These are phyloP conservation scores for Philaethria dido DNA, from an alignment of 2,888 invertebrate genomes.

Conservation along the genomic window DNA sequence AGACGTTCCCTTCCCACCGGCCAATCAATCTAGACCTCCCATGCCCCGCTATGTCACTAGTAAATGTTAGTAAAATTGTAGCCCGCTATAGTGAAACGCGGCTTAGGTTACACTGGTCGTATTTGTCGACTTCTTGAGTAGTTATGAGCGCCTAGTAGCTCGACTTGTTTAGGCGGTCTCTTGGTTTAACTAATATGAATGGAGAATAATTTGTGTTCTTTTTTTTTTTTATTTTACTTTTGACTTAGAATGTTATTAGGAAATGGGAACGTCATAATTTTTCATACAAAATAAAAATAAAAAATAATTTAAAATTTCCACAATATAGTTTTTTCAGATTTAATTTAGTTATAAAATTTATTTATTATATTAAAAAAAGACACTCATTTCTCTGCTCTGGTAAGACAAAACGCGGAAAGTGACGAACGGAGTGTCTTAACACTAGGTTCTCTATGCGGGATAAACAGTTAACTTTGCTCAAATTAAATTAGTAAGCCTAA, in stretches of 20 bases:
- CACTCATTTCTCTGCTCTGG: too few relatives aligned
- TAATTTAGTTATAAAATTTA: too few relatives aligned
- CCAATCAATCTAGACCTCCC: slow-evolving; percentile 71
- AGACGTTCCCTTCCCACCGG: slow-evolving; percentile 75
- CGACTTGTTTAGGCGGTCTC: slow-evolving; percentile 56
- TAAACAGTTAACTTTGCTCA: too few relatives aligned
- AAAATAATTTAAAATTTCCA: too few relatives aligned
- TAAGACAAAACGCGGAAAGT: too few relatives aligned
- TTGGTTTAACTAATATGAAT: slow-evolving; percentile 34
- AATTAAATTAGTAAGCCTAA: too few relatives aligned
- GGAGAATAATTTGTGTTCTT: background rate
- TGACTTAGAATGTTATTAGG: background rate
- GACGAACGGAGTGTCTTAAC: too few relatives aligned
- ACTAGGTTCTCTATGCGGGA: too few relatives aligned
- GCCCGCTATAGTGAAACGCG: slow-evolving; percentile 51
- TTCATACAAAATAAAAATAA: background rate
- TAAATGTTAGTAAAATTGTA: slow-evolving; percentile 54
- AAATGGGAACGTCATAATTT: background rate
- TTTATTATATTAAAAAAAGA: too few relatives aligned
- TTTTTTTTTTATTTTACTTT: background rate
- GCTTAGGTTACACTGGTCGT: slow-evolving; percentile 58
- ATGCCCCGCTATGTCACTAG: slow-evolving; percentile 57
- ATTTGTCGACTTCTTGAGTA: slow-evolving; percentile 55
- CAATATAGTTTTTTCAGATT: too few relatives aligned
- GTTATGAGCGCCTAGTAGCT: slow-evolving; percentile 68